These are phyloP conservation scores for Mycetomoellerius zeteki DNA, from an alignment of 1,140 invertebrate genomes.

Conservation along the genomic window DNA sequence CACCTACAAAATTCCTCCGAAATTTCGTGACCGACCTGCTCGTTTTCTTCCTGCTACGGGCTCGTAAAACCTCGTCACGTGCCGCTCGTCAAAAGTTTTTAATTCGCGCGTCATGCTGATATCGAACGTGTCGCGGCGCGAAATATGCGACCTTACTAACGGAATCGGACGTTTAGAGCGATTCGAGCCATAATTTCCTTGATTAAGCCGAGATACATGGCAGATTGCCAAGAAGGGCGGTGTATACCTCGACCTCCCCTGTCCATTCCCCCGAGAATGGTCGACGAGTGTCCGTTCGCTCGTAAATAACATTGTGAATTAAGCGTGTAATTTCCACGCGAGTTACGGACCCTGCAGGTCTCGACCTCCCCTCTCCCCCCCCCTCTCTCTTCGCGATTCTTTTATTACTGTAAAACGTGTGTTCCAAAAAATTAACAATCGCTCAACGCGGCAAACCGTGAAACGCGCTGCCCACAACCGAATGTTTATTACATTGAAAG, in stretches of 20 bases:
- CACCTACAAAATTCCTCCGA: slow-evolving; percentile 37
- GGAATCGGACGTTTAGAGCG: slow-evolving; percentile 76
- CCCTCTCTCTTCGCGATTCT: slow-evolving; percentile 42
- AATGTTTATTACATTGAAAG: slow-evolving; percentile 44
- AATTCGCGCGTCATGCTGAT: slow-evolving; percentile 63
- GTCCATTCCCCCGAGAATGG: slow-evolving; percentile 25
- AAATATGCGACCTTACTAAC: slow-evolving; percentile 76
- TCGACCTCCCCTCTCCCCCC: background rate
- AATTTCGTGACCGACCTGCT: background rate
- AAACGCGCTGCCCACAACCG: slow-evolving; percentile 4
- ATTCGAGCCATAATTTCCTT: slow-evolving; percentile 79
- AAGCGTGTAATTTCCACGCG: slow-evolving; percentile 79
- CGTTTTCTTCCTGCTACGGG: background rate
- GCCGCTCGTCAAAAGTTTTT: slow-evolving; percentile 70
- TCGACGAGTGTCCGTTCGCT: slow-evolving; percentile 72
- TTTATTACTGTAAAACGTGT: slow-evolving; percentile 47
- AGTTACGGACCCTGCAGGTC: slow-evolving; percentile 56
- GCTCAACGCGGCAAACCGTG: slow-evolving; percentile 10
- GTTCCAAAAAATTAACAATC: slow-evolving; percentile 40
- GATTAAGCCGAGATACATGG: slow-evolving; percentile 80
- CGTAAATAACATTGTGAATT: slow-evolving; percentile 80
- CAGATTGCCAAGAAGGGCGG: slow-evolving; percentile 74
- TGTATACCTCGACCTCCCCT: background rate
- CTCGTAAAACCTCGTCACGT: slow-evolving; percentile 41
- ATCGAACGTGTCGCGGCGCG: slow-evolving; percentile 61